Base-by-base conservation (phyloP, 2,888 invertebrate species). In the Nesidiocoris tenuis region DNA sequence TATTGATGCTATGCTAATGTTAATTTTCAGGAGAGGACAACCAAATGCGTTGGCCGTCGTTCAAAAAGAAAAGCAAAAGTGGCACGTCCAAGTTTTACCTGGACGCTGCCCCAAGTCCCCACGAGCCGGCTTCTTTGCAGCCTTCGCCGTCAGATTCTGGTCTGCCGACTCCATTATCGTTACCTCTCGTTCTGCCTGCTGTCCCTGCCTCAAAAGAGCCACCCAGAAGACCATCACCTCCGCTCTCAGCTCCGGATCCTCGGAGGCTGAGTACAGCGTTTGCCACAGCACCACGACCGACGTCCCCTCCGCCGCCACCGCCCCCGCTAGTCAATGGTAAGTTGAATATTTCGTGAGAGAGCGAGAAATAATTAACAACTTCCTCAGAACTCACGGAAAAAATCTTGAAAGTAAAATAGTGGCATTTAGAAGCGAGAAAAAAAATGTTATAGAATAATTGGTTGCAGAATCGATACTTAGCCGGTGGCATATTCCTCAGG, bases 281-380 rank as follows among this genome's bases (percentile, higher is more conserved):
- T 12, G 23, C 64, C 18, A n/a, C 61, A 1, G 55, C 55, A 3
- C 72, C 55, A 17, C n/a, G 81, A 55, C 81, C 81, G 5, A 80
- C 78, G 16, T 81, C 80, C 2, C 81, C 81, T 0, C 86, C 86
- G 7, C 84, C 84, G 24, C 86, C 85, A 0, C 86, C 86, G 0
- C 81, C 82, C 0, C 79, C 79, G 16, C 65, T 74, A 63, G 65
- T 76, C 56, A 75, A 75, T 55, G 75, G 75, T 75, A 39, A 25
- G 63, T 72, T n/a, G n/a, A n/a, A n/a, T n/a, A n/a, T n/a, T n/a
- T n/a, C n/a, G n/a, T n/a, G n/a, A n/a, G n/a, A n/a, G n/a, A n/a
- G n/a, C n/a, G n/a, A n/a, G n/a, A n/a, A n/a, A n/a, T n/a, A n/a
- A n/a, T n/a, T n/a, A n/a, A n/a, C n/a, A n/a, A n/a, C n/a, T n/a